These are phyloP conservation scores for Hesperia comma DNA, from an alignment of 2,888 invertebrate genomes.

Conservation along the genomic window DNA sequence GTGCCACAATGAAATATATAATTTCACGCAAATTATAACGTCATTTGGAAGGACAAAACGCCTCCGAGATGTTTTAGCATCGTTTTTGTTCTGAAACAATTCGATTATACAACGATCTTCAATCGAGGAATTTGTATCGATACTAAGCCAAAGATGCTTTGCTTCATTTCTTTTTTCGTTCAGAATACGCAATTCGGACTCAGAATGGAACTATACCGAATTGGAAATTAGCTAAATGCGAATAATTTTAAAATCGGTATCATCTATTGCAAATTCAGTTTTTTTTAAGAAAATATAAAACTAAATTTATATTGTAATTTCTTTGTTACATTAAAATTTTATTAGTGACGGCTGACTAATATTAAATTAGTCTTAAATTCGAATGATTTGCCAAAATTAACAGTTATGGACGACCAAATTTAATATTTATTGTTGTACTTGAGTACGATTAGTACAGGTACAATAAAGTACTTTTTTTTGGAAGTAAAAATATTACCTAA, in stretches of 20 bases:
- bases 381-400: no score
- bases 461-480: no score
- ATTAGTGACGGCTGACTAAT: no score
- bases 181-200: constrained; percentile 7
- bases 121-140: constrained; percentile 19
- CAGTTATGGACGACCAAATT: no score
- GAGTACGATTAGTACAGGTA: no score
- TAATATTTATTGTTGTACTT: no score
- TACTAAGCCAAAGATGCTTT: constrained; percentile 9
- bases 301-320: constrained; percentile 1
- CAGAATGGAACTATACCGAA: constrained; percentile 9
- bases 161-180: neutral
- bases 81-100: constrained; percentile 32
- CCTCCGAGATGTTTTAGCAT: constrained; percentile 14
- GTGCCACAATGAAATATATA: constrained; percentile 60
- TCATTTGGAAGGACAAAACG: constrained; percentile 53
- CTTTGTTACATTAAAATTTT: no score
- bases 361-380: no score
- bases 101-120: constrained; percentile 31
- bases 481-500: no score
- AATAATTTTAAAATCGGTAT: neutral
- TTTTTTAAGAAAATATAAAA: no score
- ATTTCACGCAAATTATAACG: constrained; percentile 76
- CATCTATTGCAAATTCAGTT: constrained; percentile 2
- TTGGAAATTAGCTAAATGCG: constrained; percentile 9